These are phyloP conservation scores for Scomber colias DNA, from an alignment of 2,113 vertebrate genomes.

Conservation along the genomic window DNA sequence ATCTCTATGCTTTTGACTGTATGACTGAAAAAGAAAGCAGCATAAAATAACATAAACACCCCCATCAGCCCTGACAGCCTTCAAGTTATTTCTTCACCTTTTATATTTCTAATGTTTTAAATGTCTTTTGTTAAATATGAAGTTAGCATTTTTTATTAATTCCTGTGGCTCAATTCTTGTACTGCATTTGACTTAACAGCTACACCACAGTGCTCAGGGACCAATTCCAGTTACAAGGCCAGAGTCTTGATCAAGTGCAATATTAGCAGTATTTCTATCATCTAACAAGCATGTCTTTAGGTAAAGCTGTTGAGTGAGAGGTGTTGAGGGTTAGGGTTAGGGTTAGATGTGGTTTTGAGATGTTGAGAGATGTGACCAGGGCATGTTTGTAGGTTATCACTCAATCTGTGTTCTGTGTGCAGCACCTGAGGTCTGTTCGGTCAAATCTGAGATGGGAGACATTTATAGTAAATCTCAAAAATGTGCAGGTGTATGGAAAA, in stretches of 20 bases:
- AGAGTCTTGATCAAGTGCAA: background rate
- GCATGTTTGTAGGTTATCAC: no score
- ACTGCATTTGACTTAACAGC: background rate
- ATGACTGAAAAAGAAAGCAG: background rate
- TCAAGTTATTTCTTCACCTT: background rate
- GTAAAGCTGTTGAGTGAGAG: conserved; percentile 4
- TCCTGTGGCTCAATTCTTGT: background rate
- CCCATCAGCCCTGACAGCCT: background rate
- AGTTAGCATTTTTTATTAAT: background rate
- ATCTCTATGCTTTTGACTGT: background rate
- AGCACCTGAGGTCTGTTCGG: no score
- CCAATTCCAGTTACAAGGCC: background rate
- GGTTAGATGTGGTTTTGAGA: no score
- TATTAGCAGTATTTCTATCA: background rate
- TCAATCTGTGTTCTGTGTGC: no score
- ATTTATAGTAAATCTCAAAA: no score
- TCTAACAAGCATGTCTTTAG: background rate
- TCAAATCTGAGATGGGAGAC: no score
- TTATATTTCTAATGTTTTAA: background rate
- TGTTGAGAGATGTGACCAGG: no score
- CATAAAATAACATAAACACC: background rate
- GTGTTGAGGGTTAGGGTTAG: background rate
- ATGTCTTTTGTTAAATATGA: background rate
- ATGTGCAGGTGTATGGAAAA: no score
- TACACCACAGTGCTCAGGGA: background rate